Conservation (phyloP, 2,888 invertebrate genomes). For the Cabera pusaria region DNA sequence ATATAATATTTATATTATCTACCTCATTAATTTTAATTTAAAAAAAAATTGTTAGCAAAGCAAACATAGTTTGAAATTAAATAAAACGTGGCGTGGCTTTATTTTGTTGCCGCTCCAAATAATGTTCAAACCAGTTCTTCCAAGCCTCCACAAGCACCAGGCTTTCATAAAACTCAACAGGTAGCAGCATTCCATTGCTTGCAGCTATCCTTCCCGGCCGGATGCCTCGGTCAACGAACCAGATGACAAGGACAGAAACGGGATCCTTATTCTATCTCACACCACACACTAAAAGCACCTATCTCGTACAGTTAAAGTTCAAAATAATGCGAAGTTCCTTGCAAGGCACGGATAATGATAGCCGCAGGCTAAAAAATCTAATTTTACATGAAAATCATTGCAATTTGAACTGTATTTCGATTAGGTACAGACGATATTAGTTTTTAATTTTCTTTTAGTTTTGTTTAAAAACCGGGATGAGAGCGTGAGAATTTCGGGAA, state of each 20-base stretch:
- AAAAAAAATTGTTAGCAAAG: no score
- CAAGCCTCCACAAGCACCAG: slow-evolving; percentile 72
- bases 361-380: slow-evolving; percentile 43
- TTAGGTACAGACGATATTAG: slow-evolving; percentile 33
- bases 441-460: slow-evolving; percentile 43
- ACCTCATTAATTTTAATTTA: no score
- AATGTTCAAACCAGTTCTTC: slow-evolving; percentile 53
- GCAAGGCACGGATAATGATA: slow-evolving; percentile 45
- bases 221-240: slow-evolving; percentile 64
- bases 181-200: slow-evolving; percentile 57
- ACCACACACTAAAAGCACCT: slow-evolving; percentile 28
- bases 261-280: slow-evolving; percentile 53
- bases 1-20: no score
- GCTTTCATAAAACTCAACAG: slow-evolving; percentile 35
- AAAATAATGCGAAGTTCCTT: slow-evolving; percentile 24
- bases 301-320: slow-evolving; percentile 16
- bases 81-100: no score
- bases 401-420: slow-evolving; percentile 31
- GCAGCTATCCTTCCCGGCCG: slow-evolving; percentile 52
- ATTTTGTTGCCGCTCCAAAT: no score
- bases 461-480: slow-evolving; percentile 65
- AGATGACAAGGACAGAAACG: slow-evolving; percentile 64
- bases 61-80: no score
- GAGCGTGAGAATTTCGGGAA: slow-evolving; percentile 83
- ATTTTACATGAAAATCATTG: slow-evolving; percentile 26